A percentile compares a stretch with the other conserved stretches of the same genome.
phyloP scores from a whole-genome alignment of 2,797 vertebrate species.

The Cirrhinus mrigala region DNA sequence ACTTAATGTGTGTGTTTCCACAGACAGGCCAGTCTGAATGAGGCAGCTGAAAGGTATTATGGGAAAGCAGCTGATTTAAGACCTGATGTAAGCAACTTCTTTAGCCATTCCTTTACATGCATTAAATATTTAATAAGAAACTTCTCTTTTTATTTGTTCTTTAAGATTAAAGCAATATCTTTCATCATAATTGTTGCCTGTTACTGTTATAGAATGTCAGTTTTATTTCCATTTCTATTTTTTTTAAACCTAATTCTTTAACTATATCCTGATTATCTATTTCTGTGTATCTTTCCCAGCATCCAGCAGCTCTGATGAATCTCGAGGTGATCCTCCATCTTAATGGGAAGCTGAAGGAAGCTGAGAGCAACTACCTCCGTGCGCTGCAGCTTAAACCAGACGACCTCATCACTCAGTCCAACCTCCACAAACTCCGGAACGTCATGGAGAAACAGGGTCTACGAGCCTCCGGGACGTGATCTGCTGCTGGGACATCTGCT shows the following conservation, averaged over 20 bases:
- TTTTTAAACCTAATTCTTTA: background rate
- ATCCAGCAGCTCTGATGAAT: conserved; percentile 97
- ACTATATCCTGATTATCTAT: background rate
- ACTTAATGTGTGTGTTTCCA: conserved; percentile 35
- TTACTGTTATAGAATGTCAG: background rate
- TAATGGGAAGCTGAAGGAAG: conserved; percentile 92
- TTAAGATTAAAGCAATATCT: background rate
- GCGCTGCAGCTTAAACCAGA: conserved; percentile 96
- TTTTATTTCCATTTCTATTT: no score
- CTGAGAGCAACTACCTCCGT: conserved; percentile 95
- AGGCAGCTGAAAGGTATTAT: conserved; percentile 93
- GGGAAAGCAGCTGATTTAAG: conserved; percentile 88
- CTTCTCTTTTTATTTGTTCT: background rate
- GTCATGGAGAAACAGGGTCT: conserved; percentile 98
- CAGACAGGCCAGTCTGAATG: conserved; percentile 95
- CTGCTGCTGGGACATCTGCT: conserved; percentile 1
- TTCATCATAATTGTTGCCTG: background rate
- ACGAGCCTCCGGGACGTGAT: conserved; percentile 81
- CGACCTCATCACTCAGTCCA: conserved; percentile 96
- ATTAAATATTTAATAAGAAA: background rate
- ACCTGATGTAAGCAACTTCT: conserved; percentile 89
- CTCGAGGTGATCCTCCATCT: conserved; percentile 97
- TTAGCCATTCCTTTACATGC: background rate
- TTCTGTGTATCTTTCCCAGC: conserved; percentile 82
- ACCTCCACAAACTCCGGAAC: conserved; percentile 97